Percentiles rank a stretch among this genome's conserved stretches.
phyloP scores from a whole-genome alignment of 2,888 invertebrate species.

The Lottia gigantea region DNA sequence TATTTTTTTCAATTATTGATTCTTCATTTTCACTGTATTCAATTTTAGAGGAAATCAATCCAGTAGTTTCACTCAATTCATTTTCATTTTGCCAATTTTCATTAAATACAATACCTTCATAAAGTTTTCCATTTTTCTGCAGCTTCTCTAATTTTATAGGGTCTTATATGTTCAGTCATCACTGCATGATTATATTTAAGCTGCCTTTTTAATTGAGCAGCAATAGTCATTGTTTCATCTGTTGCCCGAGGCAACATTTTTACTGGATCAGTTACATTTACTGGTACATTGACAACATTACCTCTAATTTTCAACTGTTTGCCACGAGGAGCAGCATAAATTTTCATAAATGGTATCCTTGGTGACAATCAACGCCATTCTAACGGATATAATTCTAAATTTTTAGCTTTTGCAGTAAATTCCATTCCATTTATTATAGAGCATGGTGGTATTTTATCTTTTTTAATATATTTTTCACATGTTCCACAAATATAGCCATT shows the following conservation, averaged over 20 bases:
- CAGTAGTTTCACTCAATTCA: background rate
- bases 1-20: background rate
- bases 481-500: background rate
- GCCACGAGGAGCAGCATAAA: background rate
- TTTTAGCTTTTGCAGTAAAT: background rate
- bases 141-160: slow-evolving; percentile 16
- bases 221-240: slow-evolving; percentile 14
- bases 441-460: background rate
- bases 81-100: background rate
- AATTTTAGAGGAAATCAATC: background rate
- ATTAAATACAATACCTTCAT: slow-evolving; percentile 4
- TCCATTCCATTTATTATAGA: background rate
- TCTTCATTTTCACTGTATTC: slow-evolving; percentile 24
- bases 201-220: slow-evolving; percentile 12
- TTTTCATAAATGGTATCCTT: background rate
- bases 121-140: background rate
- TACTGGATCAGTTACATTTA: slow-evolving; percentile 1
- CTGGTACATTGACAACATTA: slow-evolving; percentile 12
- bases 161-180: slow-evolving; percentile 8
- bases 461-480: background rate
- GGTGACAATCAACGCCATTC: background rate
- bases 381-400: background rate
- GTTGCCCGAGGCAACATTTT: background rate
- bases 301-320: slow-evolving; percentile 1
- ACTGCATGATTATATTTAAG: slow-evolving; percentile 5